phyloP scores from a whole-genome alignment of 2,888 invertebrate genomes.

The Epinotia ramella region DNA sequence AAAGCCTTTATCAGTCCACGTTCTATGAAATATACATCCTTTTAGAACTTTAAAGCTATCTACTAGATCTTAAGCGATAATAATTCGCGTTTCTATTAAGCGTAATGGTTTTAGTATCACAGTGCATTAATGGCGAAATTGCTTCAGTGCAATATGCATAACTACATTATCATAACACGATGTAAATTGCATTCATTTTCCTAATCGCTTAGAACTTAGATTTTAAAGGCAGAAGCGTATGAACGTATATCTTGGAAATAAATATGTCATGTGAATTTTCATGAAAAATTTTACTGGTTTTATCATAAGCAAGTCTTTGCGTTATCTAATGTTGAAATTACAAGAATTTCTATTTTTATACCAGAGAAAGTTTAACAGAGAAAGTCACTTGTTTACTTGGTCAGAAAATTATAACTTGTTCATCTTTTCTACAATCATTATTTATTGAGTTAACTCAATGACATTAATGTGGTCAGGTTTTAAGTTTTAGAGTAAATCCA shows the following conservation, averaged over 20 bases:
- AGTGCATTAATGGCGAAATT: constrained; percentile 63
- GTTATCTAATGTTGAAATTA: constrained; percentile 20
- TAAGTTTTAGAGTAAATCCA: neutral
- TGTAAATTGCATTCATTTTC: constrained; percentile 73
- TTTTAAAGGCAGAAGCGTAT: constrained; percentile 50
- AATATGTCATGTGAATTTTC: neutral
- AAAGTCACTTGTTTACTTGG: constrained; percentile 17
- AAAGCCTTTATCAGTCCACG: constrained; percentile 26
- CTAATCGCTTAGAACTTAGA: constrained; percentile 68
- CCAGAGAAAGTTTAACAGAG: constrained; percentile 26
- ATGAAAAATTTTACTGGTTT: constrained; percentile 10
- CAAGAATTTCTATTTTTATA: constrained; percentile 16
- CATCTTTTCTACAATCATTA: neutral
- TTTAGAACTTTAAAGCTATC: constrained; percentile 32
- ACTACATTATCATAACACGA: constrained; percentile 73
- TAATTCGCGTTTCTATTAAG: constrained; percentile 61
- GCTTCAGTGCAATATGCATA: constrained; percentile 70
- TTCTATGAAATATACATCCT: constrained; percentile 41
- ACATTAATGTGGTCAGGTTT: neutral
- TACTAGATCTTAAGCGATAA: constrained; percentile 43
- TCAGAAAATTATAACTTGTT: constrained; percentile 5
- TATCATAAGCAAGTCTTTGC: neutral
- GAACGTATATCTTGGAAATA: constrained; percentile 15
- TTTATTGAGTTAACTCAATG: neutral
- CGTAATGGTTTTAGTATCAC: constrained; percentile 60